Conservation (phyloP, 2,888 invertebrate genomes). For the Emesis russula region DNA sequence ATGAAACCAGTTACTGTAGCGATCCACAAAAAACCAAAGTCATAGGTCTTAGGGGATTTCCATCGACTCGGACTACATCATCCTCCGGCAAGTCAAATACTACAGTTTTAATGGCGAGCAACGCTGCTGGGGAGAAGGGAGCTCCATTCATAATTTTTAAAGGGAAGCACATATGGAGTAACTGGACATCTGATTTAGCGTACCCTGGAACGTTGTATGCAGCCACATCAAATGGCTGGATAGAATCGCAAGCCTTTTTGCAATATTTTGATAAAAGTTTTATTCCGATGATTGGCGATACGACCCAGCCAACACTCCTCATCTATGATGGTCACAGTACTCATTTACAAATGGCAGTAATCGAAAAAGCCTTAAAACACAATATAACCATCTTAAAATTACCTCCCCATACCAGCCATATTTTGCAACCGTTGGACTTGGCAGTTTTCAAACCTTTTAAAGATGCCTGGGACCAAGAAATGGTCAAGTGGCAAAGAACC, state of each 20-base stretch:
- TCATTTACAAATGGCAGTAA: conserved; percentile 51
- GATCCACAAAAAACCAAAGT: too few relatives aligned
- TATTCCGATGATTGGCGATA: background rate
- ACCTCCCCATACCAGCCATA: conserved; percentile 47
- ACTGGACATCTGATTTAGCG: background rate
- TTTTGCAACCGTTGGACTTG: conserved; percentile 29
- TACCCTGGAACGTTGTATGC: conserved; percentile 38
- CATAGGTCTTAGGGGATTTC: too few relatives aligned
- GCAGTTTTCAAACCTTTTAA: background rate
- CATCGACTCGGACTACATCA: too few relatives aligned
- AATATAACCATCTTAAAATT: conserved; percentile 57
- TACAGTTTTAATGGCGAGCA: too few relatives aligned
- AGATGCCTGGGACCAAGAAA: background rate
- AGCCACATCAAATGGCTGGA: conserved; percentile 54
- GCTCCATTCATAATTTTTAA: too few relatives aligned
- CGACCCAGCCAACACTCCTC: conserved; percentile 24
- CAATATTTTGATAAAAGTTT: conserved; percentile 36
- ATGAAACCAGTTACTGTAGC: too few relatives aligned
- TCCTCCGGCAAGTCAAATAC: too few relatives aligned
- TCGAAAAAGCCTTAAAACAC: conserved; percentile 38
- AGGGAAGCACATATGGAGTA: too few relatives aligned
- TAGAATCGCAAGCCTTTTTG: conserved; percentile 43
- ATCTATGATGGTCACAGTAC: conserved; percentile 63
- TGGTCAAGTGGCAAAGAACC: background rate
- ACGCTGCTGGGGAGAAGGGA: too few relatives aligned